Evolutionary conservation across 2,888 invertebrate genomes (phyloP).

Genomic region (Chesias legatella): DNA sequence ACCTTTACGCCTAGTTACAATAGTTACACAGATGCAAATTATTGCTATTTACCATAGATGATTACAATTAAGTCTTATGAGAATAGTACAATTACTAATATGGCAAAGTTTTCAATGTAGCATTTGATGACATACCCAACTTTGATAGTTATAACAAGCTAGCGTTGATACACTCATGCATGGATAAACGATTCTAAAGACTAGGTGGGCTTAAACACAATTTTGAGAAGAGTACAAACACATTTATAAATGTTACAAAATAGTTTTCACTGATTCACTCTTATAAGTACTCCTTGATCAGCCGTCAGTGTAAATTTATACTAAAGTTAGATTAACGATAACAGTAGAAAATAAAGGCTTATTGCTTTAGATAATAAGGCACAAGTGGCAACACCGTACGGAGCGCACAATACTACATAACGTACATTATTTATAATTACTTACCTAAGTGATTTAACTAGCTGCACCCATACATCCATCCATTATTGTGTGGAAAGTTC

Average conservation of each 20-base stretch:
- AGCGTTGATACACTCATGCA: slow-evolving; percentile 57
- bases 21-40: slow-evolving; percentile 70
- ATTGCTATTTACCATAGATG: slow-evolving; percentile 62
- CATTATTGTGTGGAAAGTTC: slow-evolving; percentile 42
- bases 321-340: slow-evolving; percentile 33
- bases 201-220: slow-evolving; percentile 75
- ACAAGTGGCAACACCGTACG: slow-evolving; percentile 34
- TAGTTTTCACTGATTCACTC: slow-evolving; percentile 20
- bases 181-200: slow-evolving; percentile 53
- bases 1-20: slow-evolving; percentile 75
- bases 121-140: slow-evolving; percentile 68
- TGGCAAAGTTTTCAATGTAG: slow-evolving; percentile 81
- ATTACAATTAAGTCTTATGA: slow-evolving; percentile 72
- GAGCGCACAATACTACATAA: slow-evolving; percentile 21
- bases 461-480: slow-evolving; percentile 55
- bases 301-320: slow-evolving; percentile 31
- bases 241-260: slow-evolving; percentile 34
- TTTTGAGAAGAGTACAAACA: slow-evolving; percentile 47
- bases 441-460: slow-evolving; percentile 52
- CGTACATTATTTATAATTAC: slow-evolving; percentile 39
- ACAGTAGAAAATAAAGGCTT: slow-evolving; percentile 38
- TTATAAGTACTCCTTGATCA: slow-evolving; percentile 17
- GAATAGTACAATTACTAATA: slow-evolving; percentile 78
- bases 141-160: slow-evolving; percentile 60
- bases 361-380: slow-evolving; percentile 47